A percentile compares a stretch with the other conserved stretches of the same genome.
phyloP scores from a whole-genome alignment of 2,113 vertebrate species.

The Hylia prasina region DNA sequence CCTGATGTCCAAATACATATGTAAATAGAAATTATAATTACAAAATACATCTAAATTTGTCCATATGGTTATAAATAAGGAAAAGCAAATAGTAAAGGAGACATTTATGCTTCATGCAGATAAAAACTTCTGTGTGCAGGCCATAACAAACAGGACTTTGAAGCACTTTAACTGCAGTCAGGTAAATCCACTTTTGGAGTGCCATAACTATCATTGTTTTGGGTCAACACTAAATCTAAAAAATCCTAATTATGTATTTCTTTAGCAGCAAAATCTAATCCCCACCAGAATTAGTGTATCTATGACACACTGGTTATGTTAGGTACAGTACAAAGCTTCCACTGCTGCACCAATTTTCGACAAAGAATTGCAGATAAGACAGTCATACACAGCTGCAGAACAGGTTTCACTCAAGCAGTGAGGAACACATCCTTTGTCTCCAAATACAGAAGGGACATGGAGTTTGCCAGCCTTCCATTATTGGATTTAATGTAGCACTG shows the following conservation, averaged over 20 bases:
- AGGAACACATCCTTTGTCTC: conserved; percentile 1
- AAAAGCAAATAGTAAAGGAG: background rate
- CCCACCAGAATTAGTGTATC: background rate
- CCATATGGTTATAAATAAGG: background rate
- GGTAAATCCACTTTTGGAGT: background rate
- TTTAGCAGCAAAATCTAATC: background rate
- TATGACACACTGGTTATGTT: background rate
- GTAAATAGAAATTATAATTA: background rate
- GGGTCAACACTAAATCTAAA: background rate
- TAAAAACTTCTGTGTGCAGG: background rate
- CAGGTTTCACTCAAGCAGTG: background rate
- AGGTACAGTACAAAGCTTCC: background rate
- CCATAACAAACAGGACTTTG: background rate
- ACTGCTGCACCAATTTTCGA: background rate
- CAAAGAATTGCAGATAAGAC: background rate
- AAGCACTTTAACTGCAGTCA: background rate
- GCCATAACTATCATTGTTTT: background rate
- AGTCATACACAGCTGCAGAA: background rate
- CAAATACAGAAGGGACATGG: conserved; percentile 26
- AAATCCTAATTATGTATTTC: background rate
- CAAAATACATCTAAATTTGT: background rate
- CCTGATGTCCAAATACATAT: background rate
- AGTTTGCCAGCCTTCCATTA: conserved; percentile 7
- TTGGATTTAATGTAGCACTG: conserved; percentile 27
- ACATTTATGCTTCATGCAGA: background rate